These are phyloP conservation scores for Chalcis sispes DNA, from an alignment of 2,888 invertebrate species.

Conservation along the genomic window DNA sequence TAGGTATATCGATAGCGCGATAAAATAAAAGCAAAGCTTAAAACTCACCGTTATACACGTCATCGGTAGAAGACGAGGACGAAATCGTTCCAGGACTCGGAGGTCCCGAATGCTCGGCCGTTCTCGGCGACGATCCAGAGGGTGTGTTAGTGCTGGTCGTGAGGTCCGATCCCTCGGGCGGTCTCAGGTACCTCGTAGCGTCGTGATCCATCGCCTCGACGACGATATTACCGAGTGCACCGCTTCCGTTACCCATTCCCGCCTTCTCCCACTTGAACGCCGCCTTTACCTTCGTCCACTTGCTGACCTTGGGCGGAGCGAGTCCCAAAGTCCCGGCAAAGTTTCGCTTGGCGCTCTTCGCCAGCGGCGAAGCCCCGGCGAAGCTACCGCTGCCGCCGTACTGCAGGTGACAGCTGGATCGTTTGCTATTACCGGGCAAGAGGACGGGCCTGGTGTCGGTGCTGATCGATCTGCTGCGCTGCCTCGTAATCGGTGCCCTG, in stretches of 20 bases:
- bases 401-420: conserved; percentile 39
- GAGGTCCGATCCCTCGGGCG: conserved; percentile 57
- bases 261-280: conserved; percentile 92
- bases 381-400: not conserved
- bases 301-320: conserved; percentile 82
- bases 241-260: conserved; percentile 72
- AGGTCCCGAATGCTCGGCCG: conserved; percentile 78
- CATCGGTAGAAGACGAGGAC: conserved; percentile 86
- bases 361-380: too few relatives aligned
- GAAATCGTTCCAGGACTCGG: conserved; percentile 79
- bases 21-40: not conserved
- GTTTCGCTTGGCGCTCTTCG: conserved; percentile 46
- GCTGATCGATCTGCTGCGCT: conserved; percentile 82
- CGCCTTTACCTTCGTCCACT: conserved; percentile 93
- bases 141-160: conserved; percentile 39
- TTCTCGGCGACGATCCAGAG: conserved; percentile 60
- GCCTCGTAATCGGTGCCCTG: conserved; percentile 67
- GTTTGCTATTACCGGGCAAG: conserved; percentile 21
- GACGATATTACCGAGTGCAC: conserved; percentile 4
- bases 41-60: conserved; percentile 77
- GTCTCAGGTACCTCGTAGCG: conserved; percentile 55
- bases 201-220: conserved; percentile 27
- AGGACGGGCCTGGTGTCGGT: conserved; percentile 76
- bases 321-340: conserved; percentile 16
- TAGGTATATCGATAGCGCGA: too few relatives aligned